phyloP scores from a whole-genome alignment of 2,113 vertebrate genomes.

The Callithrix jacchus region DNA sequence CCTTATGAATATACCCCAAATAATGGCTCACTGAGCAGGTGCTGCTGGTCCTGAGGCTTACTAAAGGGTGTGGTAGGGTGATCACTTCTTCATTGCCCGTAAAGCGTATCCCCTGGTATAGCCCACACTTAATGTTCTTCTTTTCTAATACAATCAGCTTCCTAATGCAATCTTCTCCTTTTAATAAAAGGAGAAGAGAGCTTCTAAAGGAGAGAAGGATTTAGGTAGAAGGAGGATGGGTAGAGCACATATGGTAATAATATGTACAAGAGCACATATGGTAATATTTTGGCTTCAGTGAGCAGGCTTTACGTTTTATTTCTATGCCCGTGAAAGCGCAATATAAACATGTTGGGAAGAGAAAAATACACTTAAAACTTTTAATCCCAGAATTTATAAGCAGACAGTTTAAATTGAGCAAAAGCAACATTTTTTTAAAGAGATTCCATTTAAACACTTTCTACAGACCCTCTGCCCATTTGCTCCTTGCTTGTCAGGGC shows the following conservation, averaged over 20 bases:
- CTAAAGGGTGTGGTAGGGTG: background rate
- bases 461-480: background rate
- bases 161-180: background rate
- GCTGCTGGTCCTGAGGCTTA: background rate
- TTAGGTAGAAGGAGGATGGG: background rate
- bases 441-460: background rate
- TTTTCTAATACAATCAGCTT: background rate
- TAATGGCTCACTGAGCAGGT: background rate
- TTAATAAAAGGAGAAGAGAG: background rate
- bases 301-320: slow-evolving; percentile 45
- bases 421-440: background rate
- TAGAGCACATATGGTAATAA: background rate
- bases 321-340: background rate
- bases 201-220: background rate
- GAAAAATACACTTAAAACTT: background rate
- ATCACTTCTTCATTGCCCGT: background rate
- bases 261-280: background rate
- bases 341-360: slow-evolving; percentile 32
- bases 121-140: background rate
- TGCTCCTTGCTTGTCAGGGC: background rate
- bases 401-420: slow-evolving; percentile 5
- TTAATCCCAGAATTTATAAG: background rate
- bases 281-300: background rate
- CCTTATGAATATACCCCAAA: background rate
- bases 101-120: background rate